phyloP scores from a whole-genome alignment of 2,113 vertebrate species.

The Syrmaticus mikado region DNA sequence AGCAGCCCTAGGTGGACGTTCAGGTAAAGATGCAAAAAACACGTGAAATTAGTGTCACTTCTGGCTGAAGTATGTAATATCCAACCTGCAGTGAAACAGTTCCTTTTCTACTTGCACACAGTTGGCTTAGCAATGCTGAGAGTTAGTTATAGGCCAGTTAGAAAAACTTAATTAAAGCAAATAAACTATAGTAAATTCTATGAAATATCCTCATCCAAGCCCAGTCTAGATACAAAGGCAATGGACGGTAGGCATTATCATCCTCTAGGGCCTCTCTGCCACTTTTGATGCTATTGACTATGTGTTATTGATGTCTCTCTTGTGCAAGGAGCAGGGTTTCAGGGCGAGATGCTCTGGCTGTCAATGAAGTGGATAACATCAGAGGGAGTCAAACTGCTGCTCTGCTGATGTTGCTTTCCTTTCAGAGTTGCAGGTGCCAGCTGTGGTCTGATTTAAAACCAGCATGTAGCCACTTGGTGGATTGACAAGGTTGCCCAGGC shows the following conservation, averaged over 20 bases:
- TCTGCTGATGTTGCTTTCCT: neutral
- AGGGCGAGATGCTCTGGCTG: neutral
- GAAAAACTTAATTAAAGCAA: neutral
- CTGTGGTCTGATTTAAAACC: neutral
- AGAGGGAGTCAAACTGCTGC: neutral
- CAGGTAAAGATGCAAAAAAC: neutral
- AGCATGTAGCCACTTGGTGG: neutral
- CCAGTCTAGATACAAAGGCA: neutral
- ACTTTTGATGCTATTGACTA: neutral
- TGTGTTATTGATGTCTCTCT: rapidly evolving
- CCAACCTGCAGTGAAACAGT: neutral
- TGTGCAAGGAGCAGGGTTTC: neutral
- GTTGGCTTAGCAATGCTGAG: neutral
- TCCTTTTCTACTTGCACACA: neutral
- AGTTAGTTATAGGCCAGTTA: neutral
- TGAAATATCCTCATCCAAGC: neutral
- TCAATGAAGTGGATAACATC: neutral
- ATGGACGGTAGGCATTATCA: neutral
- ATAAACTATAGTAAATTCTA: too few species aligned
- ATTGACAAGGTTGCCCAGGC: neutral
- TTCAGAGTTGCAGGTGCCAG: neutral
- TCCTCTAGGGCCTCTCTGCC: neutral
- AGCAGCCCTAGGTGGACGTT: neutral
- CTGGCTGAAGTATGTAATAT: neutral
- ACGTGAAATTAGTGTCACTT: neutral